These are phyloP conservation scores for Adelognathus sp. DNA, from an alignment of 2,888 invertebrate genomes.

Conservation along the genomic window DNA sequence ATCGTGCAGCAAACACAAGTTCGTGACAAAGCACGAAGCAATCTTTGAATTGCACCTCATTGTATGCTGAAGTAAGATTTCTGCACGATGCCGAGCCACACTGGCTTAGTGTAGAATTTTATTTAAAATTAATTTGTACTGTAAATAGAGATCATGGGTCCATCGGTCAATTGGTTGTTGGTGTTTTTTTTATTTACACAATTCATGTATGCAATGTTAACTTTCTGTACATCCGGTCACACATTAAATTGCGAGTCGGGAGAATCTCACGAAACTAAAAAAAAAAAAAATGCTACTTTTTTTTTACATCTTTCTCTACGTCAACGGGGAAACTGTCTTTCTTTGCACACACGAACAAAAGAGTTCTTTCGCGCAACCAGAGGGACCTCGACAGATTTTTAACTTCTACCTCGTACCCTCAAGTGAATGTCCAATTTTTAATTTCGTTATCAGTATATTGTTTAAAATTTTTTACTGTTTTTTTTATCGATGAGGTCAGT, in stretches of 20 bases:
- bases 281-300: conserved; percentile 4
- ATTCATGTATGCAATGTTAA: conserved; percentile 68
- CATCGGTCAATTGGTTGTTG: conserved; percentile 72
- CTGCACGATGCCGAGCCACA: conserved; percentile 59
- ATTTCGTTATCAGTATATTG: conserved; percentile 67
- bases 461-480: conserved; percentile 44
- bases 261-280: conserved; percentile 35
- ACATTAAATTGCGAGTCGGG: conserved; percentile 15
- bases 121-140: conserved; percentile 51
- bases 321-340: neutral
- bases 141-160: conserved; percentile 74
- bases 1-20: conserved; percentile 49
- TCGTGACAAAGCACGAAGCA: conserved; percentile 3
- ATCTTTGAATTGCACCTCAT: neutral
- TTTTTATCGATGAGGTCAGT: neutral
- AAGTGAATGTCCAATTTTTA: conserved; percentile 33
- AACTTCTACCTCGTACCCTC: conserved; percentile 30
- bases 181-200: conserved; percentile 67
- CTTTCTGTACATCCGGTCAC: conserved; percentile 60
- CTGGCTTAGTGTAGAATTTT: conserved; percentile 67
- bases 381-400: conserved; percentile 14
- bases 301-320: conserved; percentile 27
- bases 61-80: conserved; percentile 4
- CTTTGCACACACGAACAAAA: conserved; percentile 9
- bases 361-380: conserved; percentile 15